Evolutionary conservation across 2,113 vertebrate genomes (phyloP).

Genomic region (Coregonus clupeaformis): DNA sequence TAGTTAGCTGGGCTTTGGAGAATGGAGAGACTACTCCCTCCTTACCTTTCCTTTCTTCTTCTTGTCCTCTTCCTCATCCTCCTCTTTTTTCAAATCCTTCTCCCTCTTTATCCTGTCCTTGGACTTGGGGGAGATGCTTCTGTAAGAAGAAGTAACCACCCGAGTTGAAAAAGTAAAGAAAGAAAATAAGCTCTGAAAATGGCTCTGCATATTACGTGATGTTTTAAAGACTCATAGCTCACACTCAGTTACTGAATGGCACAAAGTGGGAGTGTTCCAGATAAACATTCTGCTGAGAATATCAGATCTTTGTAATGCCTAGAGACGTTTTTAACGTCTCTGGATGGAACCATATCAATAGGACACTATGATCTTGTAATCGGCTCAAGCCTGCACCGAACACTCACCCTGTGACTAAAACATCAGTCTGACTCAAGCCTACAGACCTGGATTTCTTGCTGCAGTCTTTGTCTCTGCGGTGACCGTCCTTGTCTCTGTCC

Average conservation of each 20-base stretch:
- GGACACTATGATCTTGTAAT: too few species aligned
- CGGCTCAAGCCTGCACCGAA: too few species aligned
- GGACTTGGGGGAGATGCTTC: slow-evolving; percentile 83
- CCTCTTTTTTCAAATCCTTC: slow-evolving; percentile 83
- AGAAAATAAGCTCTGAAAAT: not conserved
- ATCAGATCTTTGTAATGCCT: too few species aligned
- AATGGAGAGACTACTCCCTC: not conserved
- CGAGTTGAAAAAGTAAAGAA: not conserved
- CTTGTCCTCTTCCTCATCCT: slow-evolving; percentile 85
- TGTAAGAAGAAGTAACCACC: slow-evolving; percentile 25
- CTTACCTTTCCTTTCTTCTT: slow-evolving; percentile 84
- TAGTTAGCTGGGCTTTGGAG: not conserved
- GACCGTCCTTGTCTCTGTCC: slow-evolving; percentile 84
- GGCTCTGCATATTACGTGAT: not conserved
- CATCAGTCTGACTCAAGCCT: not conserved
- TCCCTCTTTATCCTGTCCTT: slow-evolving; percentile 87
- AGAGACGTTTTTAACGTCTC: too few species aligned
- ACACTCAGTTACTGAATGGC: too few species aligned
- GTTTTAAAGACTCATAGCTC: not conserved
- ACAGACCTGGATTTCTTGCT: slow-evolving; percentile 83
- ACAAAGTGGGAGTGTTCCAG: too few species aligned
- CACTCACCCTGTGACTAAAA: not conserved
- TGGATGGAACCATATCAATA: too few species aligned
- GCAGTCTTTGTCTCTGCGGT: slow-evolving; percentile 86
- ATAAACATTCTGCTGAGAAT: too few species aligned